Conservation (phyloP, 2,113 vertebrate species). For the Zosterops lateralis region DNA sequence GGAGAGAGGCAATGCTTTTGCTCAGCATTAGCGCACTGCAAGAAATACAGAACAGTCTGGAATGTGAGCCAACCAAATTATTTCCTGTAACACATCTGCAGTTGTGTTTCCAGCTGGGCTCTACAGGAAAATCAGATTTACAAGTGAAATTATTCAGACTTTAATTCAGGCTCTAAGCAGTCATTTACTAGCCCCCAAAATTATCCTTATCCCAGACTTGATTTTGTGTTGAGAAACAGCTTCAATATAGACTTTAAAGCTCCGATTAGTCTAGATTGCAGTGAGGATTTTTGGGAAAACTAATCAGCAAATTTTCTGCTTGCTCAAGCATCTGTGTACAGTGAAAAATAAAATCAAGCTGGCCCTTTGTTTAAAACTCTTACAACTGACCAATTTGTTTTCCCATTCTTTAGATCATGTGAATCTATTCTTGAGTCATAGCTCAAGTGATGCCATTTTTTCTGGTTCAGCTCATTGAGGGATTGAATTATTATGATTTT, state of each 20-base stretch:
- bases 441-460: not conserved
- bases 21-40: not conserved
- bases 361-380: slow-evolving; percentile 1
- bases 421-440: not conserved
- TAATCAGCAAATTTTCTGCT: slow-evolving; percentile 40
- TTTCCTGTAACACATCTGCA: not conserved
- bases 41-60: not conserved
- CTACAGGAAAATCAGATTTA: slow-evolving; percentile 15
- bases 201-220: slow-evolving; percentile 10
- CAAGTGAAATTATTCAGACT: slow-evolving; percentile 9
- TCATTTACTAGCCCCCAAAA: not conserved
- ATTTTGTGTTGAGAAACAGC: slow-evolving; percentile 43
- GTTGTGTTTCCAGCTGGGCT: not conserved
- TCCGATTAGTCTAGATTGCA: not conserved
- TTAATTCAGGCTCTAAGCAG: slow-evolving; percentile 27
- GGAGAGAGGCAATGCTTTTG: not conserved
- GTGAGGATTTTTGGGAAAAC: slow-evolving; percentile 26
- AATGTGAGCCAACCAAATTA: not conserved
- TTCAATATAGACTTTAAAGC: not conserved
- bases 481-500: not conserved
- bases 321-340: slow-evolving; percentile 17
- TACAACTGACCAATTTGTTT: slow-evolving; percentile 11
- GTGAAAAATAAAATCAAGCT: slow-evolving; percentile 35
- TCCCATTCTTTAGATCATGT: not conserved
- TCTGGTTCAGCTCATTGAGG: not conserved